These are phyloP conservation scores for Pelosia muscerda DNA, from an alignment of 2,888 invertebrate genomes.

Conservation along the genomic window DNA sequence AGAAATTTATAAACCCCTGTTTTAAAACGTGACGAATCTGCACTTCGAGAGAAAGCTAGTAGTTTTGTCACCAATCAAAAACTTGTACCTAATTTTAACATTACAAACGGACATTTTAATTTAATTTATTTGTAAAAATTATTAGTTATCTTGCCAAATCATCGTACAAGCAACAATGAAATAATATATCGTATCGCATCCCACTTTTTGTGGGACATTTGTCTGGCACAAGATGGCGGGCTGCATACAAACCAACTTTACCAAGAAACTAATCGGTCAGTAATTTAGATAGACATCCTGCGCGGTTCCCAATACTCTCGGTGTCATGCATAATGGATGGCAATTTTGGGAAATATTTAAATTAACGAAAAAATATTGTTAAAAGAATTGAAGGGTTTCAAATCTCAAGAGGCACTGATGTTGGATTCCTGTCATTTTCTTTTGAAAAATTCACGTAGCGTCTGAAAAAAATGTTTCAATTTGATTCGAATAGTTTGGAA, in stretches of 20 bases:
- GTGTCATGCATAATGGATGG: conserved; percentile 62
- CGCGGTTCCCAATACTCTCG: conserved; percentile 56
- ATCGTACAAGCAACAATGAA: conserved; percentile 34
- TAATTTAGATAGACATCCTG: conserved; percentile 82
- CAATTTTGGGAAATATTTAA: conserved; percentile 31
- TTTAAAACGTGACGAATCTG: no score
- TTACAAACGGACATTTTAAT: background rate
- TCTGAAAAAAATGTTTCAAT: background rate
- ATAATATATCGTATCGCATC: conserved; percentile 52
- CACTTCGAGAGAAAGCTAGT: no score
- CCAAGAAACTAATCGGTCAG: conserved; percentile 78
- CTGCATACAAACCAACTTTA: conserved; percentile 64
- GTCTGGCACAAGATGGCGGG: conserved; percentile 32
- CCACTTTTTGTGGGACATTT: conserved; percentile 51
- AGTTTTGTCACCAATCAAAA: background rate
- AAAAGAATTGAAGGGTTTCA: background rate
- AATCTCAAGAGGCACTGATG: background rate
- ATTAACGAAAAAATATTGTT: background rate
- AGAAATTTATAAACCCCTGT: no score
- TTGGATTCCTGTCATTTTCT: background rate
- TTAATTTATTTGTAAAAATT: background rate
- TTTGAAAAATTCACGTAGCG: no score
- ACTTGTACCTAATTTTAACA: background rate
- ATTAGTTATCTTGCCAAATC: conserved; percentile 36
- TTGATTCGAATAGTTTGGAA: background rate